Evolutionary conservation across 2,113 vertebrate genomes (phyloP).

Genomic region (Argyrosomus japonicus): DNA sequence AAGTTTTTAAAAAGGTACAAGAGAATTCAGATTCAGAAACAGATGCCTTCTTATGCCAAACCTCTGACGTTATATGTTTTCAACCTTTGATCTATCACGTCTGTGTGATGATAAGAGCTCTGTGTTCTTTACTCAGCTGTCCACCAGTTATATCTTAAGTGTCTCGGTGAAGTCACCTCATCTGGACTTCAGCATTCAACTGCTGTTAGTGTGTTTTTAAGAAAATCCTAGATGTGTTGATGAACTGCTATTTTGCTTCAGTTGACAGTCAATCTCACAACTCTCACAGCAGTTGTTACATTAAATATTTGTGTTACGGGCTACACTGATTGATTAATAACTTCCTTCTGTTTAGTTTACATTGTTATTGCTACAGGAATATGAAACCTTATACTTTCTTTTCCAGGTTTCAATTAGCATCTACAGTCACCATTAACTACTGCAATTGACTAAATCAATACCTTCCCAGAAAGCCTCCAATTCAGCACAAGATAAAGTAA

Average conservation of each 20-base stretch:
- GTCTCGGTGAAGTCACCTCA: constrained; percentile 15
- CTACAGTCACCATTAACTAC: constrained; percentile 60
- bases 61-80: constrained; percentile 6
- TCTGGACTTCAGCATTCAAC: constrained; percentile 23
- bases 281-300: constrained; percentile 1
- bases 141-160: not conserved
- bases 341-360: constrained; percentile 30
- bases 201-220: constrained; percentile 7
- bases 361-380: constrained; percentile 47
- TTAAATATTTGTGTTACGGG: constrained; percentile 20
- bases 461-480: constrained; percentile 70
- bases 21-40: constrained; percentile 5
- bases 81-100: constrained; percentile 14
- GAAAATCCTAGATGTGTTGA: not conserved
- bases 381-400: constrained; percentile 60
- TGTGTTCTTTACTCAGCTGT: constrained; percentile 37
- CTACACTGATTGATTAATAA: constrained; percentile 14
- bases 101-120: constrained; percentile 10
- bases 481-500: constrained; percentile 48
- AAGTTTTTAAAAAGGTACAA: not conserved
- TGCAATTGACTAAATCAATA: constrained; percentile 69
- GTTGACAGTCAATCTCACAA: not conserved
- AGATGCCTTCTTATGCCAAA: not conserved
- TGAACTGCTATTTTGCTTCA: not conserved
- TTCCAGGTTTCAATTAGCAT: constrained; percentile 72